phyloP scores from a whole-genome alignment of 2,113 vertebrate species.

The Eira barbara region DNA sequence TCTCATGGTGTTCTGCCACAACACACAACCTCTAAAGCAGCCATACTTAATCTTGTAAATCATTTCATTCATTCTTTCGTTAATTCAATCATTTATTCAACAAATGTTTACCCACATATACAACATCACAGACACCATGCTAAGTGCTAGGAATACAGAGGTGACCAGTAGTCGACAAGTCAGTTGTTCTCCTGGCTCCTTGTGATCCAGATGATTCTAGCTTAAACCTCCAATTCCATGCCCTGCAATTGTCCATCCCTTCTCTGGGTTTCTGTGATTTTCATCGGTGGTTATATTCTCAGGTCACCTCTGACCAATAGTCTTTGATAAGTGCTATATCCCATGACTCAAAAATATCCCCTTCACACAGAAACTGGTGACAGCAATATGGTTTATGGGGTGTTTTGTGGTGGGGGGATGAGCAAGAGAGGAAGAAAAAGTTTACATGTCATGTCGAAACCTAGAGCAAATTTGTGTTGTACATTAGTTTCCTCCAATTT shows the following conservation, averaged over 20 bases:
- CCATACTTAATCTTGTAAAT: not conserved
- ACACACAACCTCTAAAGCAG: not conserved
- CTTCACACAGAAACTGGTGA: not conserved
- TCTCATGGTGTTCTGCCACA: not conserved
- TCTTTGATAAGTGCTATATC: not conserved
- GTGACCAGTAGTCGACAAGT: not conserved
- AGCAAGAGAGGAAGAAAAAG: not conserved
- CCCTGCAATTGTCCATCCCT: not conserved
- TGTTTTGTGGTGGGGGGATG: not conserved
- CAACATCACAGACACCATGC: not conserved
- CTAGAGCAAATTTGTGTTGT: not conserved
- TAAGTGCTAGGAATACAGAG: not conserved
- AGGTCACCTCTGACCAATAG: not conserved
- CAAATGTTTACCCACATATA: not conserved
- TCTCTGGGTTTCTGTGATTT: not conserved
- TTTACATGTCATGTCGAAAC: not conserved
- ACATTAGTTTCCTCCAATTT: not conserved
- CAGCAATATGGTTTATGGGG: not conserved
- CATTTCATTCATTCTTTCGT: not conserved
- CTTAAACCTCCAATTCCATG: not conserved
- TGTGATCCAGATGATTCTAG: not conserved
- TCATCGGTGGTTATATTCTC: not conserved
- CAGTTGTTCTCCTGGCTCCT: not conserved
- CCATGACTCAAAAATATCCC: not conserved
- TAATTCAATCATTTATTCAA: not conserved